Evolutionary conservation across 2,113 vertebrate genomes (phyloP), one percentile per base, ranked within the genome.

Genomic region (Oryzias celebensis): DNA sequence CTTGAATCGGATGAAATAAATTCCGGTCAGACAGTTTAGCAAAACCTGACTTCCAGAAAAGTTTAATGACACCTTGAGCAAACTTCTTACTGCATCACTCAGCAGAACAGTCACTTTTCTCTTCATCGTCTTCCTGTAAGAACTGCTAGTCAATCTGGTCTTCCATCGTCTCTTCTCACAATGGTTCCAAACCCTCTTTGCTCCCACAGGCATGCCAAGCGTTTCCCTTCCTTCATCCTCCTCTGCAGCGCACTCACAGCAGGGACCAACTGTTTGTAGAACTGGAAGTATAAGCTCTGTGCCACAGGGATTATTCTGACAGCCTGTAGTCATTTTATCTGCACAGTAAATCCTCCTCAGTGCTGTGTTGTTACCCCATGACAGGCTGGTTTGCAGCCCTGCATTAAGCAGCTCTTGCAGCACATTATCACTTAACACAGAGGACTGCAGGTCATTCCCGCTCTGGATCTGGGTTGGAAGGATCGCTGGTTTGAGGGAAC

Each of bases 131-230:
- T 48, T 57, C 14, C 16, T 16, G 51, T 14, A 42, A 2, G 2
- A 45, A 4, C 16, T 26, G 18, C 17, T 36, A 28, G 43, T 52
- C 47, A 60, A 24, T 56, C 53, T 48, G 4, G 4, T 18, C n/a
- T 4, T 62, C 23, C 50, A 45, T 48, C 49, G 55, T 42, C 45
- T 65, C 14, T 43, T 60, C 48, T 20, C 17, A 44, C 22, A 58
- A 14, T 22, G n/a, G 68, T 2, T 1, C 47, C 52, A 50, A 49
- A 8, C 28, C 2, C 28, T 14, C 48, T 8, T 0, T 45, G 22
- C 14, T 73, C 66, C 63, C 41, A 22, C 23, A n/a, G 54, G 57
- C 58, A 57, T 62, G 60, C 63, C 53, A 51, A 68, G 66, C 70
- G 58, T 51, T 68, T 68, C 31, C 24, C 31, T 42, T 22, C 53